Base-by-base conservation (phyloP, 2,113 vertebrate genomes). In the Ptyas mucosa region DNA sequence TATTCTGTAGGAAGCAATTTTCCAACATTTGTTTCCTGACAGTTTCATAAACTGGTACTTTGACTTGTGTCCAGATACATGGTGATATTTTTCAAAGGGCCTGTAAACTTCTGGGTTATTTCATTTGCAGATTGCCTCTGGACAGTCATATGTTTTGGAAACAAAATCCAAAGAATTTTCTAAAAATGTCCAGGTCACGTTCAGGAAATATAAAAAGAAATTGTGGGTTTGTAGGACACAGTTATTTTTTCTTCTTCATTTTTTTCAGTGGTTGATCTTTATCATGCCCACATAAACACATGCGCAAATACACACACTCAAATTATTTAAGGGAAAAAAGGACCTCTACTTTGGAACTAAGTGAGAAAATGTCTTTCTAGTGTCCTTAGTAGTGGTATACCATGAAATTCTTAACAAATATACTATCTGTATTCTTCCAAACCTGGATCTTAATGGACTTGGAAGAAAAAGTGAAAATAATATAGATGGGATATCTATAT, bases 61-160 rank as follows among this genome's bases (percentile, higher is more conserved):
- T 96, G 95, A 95, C 29, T 95, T 96, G 18, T 94, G 89, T 95
- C 95, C 93, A 96, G 94, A 94, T 95, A 94, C 93, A 89, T 96
- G 92, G 93, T 94, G 92, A 94, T 95, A 93, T 88, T 95, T 96
- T 94, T 52, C 7, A 93, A 90, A 51, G 75, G 0, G 5, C 94
- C 93, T 95, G 96, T 55, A 97, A 93, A 61, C 1, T 92, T 93
- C 95, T 94, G 75, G 64, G n/a, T 89, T 55, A 18, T 94, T 89
- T 89, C 87, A 91, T 24, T 89, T 54, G 23, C 69, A 89, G 58
- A 90, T 93, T 64, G 34, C 12, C 49, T 90, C 52, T 89, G 69
- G 18, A 89, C 89, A 51, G 43, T 57, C 88, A 90, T 49, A 29
- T 90, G 75, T 26, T 93, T 93, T 86, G 49, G 89, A 90, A 93